A percentile compares a stretch with the other conserved stretches of the same genome.
Conservation (phyloP, 2,113 vertebrate genomes). For the Dicentrarchus labrax region DNA sequence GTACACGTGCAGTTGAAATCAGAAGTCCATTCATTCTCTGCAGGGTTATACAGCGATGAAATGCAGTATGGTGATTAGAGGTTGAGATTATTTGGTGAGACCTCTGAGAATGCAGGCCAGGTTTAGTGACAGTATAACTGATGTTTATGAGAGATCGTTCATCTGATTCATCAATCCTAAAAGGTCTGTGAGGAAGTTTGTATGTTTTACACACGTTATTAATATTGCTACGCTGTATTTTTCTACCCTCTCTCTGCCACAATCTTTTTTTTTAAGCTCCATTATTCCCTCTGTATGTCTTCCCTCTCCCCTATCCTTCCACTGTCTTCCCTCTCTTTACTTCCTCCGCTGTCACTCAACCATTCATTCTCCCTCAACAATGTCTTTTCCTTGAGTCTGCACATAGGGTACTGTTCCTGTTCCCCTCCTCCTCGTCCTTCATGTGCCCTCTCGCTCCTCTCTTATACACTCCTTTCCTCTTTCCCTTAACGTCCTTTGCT, state of each 20-base stretch:
- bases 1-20: neutral
- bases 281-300: neutral
- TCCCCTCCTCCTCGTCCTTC: constrained; percentile 3
- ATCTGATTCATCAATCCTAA: neutral
- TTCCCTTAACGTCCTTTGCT: neutral
- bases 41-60: neutral
- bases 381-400: constrained; percentile 27
- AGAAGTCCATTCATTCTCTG: neutral
- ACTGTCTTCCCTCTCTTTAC: neutral
- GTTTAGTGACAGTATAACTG: neutral
- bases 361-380: constrained; percentile 13
- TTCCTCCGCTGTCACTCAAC: neutral
- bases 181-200: neutral
- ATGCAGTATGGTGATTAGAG: neutral
- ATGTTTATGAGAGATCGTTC: neutral
- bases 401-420: neutral
- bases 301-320: neutral
- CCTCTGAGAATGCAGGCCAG: neutral
- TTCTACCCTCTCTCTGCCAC: neutral
- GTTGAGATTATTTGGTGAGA: no score
- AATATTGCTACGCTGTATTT: neutral
- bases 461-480: neutral
- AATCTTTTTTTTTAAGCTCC: neutral
- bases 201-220: neutral
- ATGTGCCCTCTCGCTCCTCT: neutral